Percentiles rank a stretch among this genome's conserved stretches.
Conservation (phyloP, 2,113 vertebrate genomes). For the Corynorhinus townsendii region DNA sequence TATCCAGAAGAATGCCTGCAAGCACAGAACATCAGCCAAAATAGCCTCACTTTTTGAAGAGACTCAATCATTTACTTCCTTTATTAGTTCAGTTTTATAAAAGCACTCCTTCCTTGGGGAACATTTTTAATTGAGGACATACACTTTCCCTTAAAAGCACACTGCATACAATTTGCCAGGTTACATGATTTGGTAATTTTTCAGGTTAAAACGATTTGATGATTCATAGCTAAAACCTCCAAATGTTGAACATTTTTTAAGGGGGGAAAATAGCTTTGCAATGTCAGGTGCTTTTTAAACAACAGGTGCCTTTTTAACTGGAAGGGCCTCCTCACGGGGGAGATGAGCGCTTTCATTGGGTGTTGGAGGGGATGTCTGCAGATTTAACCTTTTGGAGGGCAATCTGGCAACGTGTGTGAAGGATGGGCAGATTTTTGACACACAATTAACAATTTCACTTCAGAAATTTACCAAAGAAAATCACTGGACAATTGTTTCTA, state of each 20-base stretch:
- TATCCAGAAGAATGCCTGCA: neutral
- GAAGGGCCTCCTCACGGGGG: neutral
- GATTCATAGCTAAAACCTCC: neutral
- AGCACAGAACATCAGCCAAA: neutral
- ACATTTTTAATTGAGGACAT: neutral
- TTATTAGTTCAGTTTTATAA: slow-evolving; percentile 14
- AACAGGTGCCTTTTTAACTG: neutral
- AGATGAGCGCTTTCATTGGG: neutral
- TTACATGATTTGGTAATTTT: slow-evolving; percentile 4
- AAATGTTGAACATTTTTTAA: neutral
- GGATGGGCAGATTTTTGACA: neutral
- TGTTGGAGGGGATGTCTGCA: neutral
- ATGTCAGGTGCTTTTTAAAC: neutral
- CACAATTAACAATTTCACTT: slow-evolving; percentile 20
- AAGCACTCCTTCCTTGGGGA: neutral
- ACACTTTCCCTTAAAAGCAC: neutral
- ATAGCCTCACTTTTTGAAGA: neutral
- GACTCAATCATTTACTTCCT: neutral
- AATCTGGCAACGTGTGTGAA: neutral
- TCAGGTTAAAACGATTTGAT: slow-evolving; percentile 15
- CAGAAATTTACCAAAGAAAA: slow-evolving; percentile 5
- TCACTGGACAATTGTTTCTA: neutral
- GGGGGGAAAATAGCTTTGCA: too few relatives aligned
- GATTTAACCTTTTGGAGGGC: neutral
- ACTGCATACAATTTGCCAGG: neutral